Evolutionary conservation across 53 echinoderm and acorn worm genomes (phyloP).

Genomic region (Paelopatides confundens): DNA sequence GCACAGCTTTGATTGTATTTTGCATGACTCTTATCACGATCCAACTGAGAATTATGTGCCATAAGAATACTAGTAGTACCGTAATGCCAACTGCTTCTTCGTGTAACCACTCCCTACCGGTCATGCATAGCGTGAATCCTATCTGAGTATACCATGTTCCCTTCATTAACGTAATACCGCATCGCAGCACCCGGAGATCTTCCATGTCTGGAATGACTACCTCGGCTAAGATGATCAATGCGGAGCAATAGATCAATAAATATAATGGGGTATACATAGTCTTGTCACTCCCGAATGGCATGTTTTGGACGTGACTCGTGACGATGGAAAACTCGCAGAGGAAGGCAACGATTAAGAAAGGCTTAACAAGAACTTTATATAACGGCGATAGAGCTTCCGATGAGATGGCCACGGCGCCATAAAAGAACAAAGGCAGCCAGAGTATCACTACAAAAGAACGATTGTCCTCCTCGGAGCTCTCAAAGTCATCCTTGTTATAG

Average conservation of each 20-base stretch:
- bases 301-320: conserved; percentile 60
- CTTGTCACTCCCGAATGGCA: conserved; percentile 72
- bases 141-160: conserved; percentile 87
- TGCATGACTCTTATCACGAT: conserved; percentile 79
- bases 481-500: conserved; percentile 41
- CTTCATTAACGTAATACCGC: conserved; percentile 77
- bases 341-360: conserved; percentile 77
- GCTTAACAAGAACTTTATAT: conserved; percentile 49
- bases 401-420: conserved; percentile 58
- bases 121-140: conserved; percentile 85
- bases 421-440: conserved; percentile 64
- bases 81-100: conserved; percentile 82
- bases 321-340: conserved; percentile 78
- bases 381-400: conserved; percentile 48
- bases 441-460: conserved; percentile 57
- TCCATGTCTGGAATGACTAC: conserved; percentile 60
- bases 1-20: conserved; percentile 79
- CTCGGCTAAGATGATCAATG: conserved; percentile 72
- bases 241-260: conserved; percentile 67
- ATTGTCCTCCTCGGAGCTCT: conserved; percentile 22
- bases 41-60: conserved; percentile 78
- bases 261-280: conserved; percentile 90
- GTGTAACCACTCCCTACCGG: conserved; percentile 80
- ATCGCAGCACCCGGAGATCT: conserved; percentile 68
- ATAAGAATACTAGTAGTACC: conserved; percentile 74